Percentiles rank a stretch among this genome's conserved stretches.
Conservation (phyloP, 2,113 vertebrate species). For the Hypocryptadius cinnamomeus region DNA sequence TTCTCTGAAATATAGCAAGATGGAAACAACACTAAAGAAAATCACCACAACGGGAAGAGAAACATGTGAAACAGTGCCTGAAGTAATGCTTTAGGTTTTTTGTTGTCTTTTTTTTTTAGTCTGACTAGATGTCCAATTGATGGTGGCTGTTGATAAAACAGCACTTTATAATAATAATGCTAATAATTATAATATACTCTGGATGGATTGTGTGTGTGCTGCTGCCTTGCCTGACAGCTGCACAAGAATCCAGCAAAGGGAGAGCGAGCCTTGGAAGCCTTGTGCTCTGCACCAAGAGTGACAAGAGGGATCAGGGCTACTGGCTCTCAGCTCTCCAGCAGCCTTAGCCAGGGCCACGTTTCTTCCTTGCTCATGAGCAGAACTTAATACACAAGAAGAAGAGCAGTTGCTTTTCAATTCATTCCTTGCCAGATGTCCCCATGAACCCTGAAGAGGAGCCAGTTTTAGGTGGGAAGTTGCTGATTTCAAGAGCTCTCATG, state of each 20-base stretch:
- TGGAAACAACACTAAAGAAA: background rate
- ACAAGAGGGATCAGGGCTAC: background rate
- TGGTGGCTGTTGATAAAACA: background rate
- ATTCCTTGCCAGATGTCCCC: background rate
- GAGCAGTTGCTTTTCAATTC: background rate
- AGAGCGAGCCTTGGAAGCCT: background rate
- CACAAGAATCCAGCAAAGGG: background rate
- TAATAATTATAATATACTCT: background rate
- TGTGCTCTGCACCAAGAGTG: background rate
- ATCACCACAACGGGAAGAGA: background rate
- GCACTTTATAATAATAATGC: background rate
- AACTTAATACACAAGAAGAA: background rate
- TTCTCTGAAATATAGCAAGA: background rate
- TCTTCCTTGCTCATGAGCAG: background rate
- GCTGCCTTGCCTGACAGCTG: background rate
- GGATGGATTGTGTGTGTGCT: background rate
- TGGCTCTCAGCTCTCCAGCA: background rate
- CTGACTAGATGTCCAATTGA: background rate
- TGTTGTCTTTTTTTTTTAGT: background rate
- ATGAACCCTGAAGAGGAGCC: background rate
- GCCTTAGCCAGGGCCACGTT: rapidly evolving
- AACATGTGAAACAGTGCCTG: background rate
- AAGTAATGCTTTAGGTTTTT: background rate
- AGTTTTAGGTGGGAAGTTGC: background rate
- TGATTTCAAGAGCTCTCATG: background rate